Conservation (phyloP, 2,113 vertebrate species). For the Syrmaticus mikado region DNA sequence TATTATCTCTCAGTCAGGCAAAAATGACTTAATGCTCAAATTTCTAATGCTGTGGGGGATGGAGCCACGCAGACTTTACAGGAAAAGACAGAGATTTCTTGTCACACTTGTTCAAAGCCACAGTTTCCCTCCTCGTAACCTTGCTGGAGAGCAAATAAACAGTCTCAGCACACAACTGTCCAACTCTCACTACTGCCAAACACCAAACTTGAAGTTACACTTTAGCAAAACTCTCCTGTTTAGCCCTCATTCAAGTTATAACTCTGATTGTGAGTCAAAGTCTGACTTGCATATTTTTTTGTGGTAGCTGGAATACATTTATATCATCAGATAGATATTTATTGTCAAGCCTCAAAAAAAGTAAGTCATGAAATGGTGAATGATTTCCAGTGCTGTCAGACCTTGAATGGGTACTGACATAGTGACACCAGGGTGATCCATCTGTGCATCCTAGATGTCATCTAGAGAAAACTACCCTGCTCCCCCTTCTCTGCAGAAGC, state of each 20-base stretch:
- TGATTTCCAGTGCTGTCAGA: not conserved
- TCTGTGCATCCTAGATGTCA: not conserved
- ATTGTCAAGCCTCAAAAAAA: not conserved
- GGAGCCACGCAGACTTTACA: not conserved
- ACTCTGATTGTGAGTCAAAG: not conserved
- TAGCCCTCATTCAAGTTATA: not conserved
- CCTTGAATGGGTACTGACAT: not conserved
- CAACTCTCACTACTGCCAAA: not conserved
- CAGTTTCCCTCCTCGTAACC: not conserved
- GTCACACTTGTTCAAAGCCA: not conserved
- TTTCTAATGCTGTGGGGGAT: not conserved
- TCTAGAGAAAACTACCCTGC: not conserved
- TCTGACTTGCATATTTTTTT: not conserved
- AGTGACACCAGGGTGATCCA: not conserved
- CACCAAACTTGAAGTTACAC: not conserved
- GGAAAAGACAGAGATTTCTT: not conserved
- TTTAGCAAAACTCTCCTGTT: not conserved
- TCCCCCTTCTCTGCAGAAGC: accelerated
- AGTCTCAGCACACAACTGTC: not conserved
- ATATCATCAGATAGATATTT: not conserved
- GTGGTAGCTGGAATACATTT: not conserved
- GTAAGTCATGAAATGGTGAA: not conserved
- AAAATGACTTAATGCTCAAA: not conserved
- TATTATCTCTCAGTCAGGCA: not conserved
- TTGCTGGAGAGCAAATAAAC: not conserved